phyloP scores from a whole-genome alignment of 1,140 invertebrate genomes.

The Eumeta japonica region DNA sequence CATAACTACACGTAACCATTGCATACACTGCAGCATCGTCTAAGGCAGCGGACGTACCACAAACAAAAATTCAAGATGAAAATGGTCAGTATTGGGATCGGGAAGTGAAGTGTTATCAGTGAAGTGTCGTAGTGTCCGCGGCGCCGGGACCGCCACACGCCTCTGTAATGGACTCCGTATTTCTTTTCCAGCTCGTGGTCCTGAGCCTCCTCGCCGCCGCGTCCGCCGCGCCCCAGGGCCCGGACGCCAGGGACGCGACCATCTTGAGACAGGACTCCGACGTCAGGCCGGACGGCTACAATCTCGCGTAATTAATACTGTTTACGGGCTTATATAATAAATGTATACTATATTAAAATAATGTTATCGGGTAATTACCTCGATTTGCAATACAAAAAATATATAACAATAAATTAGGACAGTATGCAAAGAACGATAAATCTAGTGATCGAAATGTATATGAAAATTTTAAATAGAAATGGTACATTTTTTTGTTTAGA shows the following conservation, averaged over 20 bases:
- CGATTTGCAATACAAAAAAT: neutral
- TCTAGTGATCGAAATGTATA: too few species aligned
- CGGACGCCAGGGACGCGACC: constrained; percentile 37
- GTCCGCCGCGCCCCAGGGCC: constrained; percentile 36
- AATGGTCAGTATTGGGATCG: constrained; percentile 40
- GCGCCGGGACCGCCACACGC: constrained; percentile 5
- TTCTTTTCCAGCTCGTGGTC: constrained; percentile 37
- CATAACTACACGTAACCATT: constrained; percentile 39
- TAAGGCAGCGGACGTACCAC: constrained; percentile 26
- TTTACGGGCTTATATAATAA: neutral
- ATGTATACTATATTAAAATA: neutral
- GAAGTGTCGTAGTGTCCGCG: constrained; percentile 14
- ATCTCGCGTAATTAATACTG: constrained; percentile 47
- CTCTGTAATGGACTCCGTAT: constrained; percentile 8
- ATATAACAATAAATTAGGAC: neutral
- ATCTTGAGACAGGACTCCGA: constrained; percentile 49
- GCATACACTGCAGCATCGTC: constrained; percentile 30
- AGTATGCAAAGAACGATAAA: too few species aligned
- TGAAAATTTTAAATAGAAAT: constrained; percentile 2
- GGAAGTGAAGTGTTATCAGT: constrained; percentile 7
- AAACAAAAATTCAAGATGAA: constrained; percentile 35
- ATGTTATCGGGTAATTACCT: constrained; percentile 9
- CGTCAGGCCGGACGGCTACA: constrained; percentile 37
- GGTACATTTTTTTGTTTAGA: constrained; percentile 1
- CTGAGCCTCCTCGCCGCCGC: constrained; percentile 26